A percentile compares a stretch with the other conserved stretches of the same genome.
Evolutionary conservation across 2,888 invertebrate genomes (phyloP).

Genomic region (Tetragnatha montana): DNA sequence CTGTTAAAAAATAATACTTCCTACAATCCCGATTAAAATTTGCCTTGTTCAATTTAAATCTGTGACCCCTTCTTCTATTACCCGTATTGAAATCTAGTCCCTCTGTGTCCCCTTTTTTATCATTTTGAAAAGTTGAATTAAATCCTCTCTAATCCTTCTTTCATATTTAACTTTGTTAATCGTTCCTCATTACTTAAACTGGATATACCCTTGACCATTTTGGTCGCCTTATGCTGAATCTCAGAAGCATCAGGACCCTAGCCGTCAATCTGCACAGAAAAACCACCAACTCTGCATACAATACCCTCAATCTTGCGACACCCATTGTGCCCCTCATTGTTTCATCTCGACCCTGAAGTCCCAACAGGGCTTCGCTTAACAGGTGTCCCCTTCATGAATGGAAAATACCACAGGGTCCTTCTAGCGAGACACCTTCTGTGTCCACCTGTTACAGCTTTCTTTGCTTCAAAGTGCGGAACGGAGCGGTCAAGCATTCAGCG

Average conservation of each 20-base stretch:
- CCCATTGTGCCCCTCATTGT: not conserved
- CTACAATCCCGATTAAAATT: too few relatives aligned
- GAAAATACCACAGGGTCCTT: slow-evolving; percentile 17
- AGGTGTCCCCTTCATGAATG: slow-evolving; percentile 44
- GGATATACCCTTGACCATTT: too few relatives aligned
- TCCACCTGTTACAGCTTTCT: slow-evolving; percentile 28
- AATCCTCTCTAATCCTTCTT: too few relatives aligned
- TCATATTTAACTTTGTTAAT: too few relatives aligned
- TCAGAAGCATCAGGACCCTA: not conserved
- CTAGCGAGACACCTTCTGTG: slow-evolving; percentile 26
- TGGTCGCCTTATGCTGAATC: too few relatives aligned
- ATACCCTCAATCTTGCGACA: not conserved
- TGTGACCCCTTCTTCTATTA: too few relatives aligned
- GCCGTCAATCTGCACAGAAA: not conserved
- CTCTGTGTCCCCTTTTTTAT: too few relatives aligned
- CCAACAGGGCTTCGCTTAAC: not conserved
- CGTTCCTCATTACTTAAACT: not conserved
- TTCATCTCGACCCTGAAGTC: not conserved
- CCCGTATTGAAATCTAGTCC: too few relatives aligned
- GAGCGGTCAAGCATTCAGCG: slow-evolving; percentile 59
- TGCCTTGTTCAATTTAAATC: too few relatives aligned
- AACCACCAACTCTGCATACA: not conserved
- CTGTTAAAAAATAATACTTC: too few relatives aligned
- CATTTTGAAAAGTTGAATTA: too few relatives aligned
- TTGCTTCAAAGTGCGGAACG: slow-evolving; percentile 59